A percentile compares a stretch with the other conserved stretches of the same genome.
phyloP scores from a whole-genome alignment of 1,140 invertebrate genomes.

The Aplysia californica region DNA sequence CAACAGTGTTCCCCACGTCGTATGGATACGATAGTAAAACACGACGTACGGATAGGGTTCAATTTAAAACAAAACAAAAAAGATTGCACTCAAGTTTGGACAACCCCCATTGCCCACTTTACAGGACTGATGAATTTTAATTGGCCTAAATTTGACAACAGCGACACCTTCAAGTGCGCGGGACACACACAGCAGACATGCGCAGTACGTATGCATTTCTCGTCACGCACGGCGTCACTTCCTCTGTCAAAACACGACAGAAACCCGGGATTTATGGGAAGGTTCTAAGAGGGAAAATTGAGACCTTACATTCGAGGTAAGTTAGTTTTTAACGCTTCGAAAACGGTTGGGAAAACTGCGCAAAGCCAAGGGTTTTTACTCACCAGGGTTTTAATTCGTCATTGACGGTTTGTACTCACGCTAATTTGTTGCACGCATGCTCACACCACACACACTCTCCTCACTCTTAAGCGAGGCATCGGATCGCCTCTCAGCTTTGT shows the following conservation, averaged over 20 bases:
- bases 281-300: background rate
- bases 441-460: background rate
- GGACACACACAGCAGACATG: background rate
- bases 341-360: background rate
- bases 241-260: slow-evolving; percentile 1
- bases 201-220: background rate
- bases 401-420: background rate
- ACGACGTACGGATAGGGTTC: too few species aligned
- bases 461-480: too few species aligned
- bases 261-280: background rate
- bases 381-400: too few species aligned
- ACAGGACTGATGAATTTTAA: too few species aligned
- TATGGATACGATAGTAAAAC: too few species aligned
- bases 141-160: slow-evolving; percentile 4
- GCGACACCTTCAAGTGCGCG: slow-evolving; percentile 4
- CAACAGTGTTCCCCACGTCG: too few species aligned
- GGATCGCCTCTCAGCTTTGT: too few species aligned
- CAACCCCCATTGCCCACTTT: too few species aligned
- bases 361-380: background rate
- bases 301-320: background rate
- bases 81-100: background rate
- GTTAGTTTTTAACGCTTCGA: too few species aligned
- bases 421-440: slow-evolving; percentile 1
- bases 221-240: slow-evolving; percentile 8
- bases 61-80: background rate